Evolutionary conservation across 2,888 invertebrate genomes (phyloP), one percentile per base, ranked within the genome.

Genomic region (Drosophila pegasa): DNA sequence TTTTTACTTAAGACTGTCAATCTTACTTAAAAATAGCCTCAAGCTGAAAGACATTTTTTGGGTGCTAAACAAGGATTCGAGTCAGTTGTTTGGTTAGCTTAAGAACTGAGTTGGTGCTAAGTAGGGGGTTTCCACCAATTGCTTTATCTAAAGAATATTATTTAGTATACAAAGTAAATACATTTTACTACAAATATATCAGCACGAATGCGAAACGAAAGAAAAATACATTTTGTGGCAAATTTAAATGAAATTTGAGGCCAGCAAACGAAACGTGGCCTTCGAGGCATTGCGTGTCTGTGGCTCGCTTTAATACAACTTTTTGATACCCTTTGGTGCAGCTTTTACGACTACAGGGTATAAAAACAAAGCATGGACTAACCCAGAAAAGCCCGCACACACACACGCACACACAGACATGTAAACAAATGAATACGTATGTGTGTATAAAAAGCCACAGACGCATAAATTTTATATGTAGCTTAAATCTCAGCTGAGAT

Each of bases 391-490:
- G 47, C 20, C 12, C 14, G 1, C 12, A 35, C 5, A n/a, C 5
- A 35, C n/a, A 31, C 25, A 48, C 50, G 47, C 40, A 48, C 54
- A 71, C 10, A 47, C 31, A 47, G 27, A 56, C 27, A 18, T 45
- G 43, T 41, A 63, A 27, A 59, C 37, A 40, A 10, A 33, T 18
- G 27, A 22, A 59, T 18, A 55, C 56, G 69, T 54, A 3, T 48
- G 31, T 48, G 31, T 50, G 50, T 35, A 72, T 70, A 71, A 79
- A 78, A 81, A 76, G 71, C 79, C 74, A 64, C 59, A 75, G 41
- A 81, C 79, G 76, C 88, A 87, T 85, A 87, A 81, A 85, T 87
- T 85, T 76, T 89, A 82, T 84, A 81, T 87, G 79, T 75, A 70
- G 82, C 89, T 81, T 68, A 85, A 89, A 87, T 87, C 85, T 85